Percentiles rank a stretch among this genome's conserved stretches.
These are phyloP conservation scores for Phrixothrix hirtus DNA, from an alignment of 2,888 invertebrate genomes.

Conservation along the genomic window DNA sequence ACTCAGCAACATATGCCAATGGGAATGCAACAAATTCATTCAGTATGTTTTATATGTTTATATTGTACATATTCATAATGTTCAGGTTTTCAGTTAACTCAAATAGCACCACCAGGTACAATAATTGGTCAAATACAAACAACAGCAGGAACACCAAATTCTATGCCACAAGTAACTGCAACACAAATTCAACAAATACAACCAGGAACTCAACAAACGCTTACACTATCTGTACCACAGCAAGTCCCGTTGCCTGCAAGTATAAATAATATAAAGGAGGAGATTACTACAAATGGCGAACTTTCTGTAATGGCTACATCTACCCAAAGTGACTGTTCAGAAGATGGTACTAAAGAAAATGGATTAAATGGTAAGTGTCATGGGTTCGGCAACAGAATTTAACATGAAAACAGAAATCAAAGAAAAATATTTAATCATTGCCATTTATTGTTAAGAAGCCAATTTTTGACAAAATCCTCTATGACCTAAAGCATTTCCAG, in stretches of 20 bases:
- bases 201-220: slow-evolving; percentile 41
- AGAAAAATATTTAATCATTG: not conserved
- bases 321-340: slow-evolving; percentile 34
- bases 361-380: slow-evolving; percentile 37
- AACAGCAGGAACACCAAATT: slow-evolving; percentile 42
- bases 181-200: slow-evolving; percentile 48
- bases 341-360: slow-evolving; percentile 40
- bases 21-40: slow-evolving; percentile 64
- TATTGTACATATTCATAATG: not conserved
- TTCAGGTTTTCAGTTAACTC: slow-evolving; percentile 50
- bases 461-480: too few relatives aligned
- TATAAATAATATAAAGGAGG: slow-evolving; percentile 40
- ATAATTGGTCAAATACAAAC: slow-evolving; percentile 56
- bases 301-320: slow-evolving; percentile 21
- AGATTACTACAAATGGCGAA: slow-evolving; percentile 18
- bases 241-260: slow-evolving; percentile 50
- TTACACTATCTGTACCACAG: slow-evolving; percentile 49
- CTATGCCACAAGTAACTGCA: slow-evolving; percentile 48
- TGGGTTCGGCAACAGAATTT: not conserved
- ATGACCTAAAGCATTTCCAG: too few relatives aligned
- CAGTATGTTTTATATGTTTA: too few relatives aligned
- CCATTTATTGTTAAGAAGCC: too few relatives aligned
- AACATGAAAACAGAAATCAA: not conserved
- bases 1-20: slow-evolving; percentile 55
- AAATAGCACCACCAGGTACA: slow-evolving; percentile 60